Base-by-base conservation (phyloP, 1,140 invertebrate species). In the Anastrepha obliqua region DNA sequence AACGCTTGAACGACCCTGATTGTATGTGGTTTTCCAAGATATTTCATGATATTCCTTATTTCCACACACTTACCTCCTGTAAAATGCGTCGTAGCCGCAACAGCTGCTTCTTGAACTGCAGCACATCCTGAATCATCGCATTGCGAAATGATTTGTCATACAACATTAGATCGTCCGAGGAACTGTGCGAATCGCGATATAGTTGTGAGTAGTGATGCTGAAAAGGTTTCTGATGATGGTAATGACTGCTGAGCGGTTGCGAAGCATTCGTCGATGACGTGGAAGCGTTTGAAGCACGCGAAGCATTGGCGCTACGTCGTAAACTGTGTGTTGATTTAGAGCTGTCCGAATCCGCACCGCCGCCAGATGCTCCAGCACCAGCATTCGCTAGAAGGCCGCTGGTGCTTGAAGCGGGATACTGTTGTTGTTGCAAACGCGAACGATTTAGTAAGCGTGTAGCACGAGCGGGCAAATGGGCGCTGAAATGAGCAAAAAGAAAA, bases 31-130 rank as follows among this genome's bases (percentile, higher is more conserved):
- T 8, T 55, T 55, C 51, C 2, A 2, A 55, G 29, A 3, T 55
- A 55, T 11, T 29, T 55, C 51, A 55, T 55, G 29, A 29, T 29
- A 29, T 29, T 29, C 29, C 29, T 0, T 29, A 29, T 29, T 29
- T 29, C 29, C 29, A 29, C 29, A 3, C 15, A 89, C 91, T 78
- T 91, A 95, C 95, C 94, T 96, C 95, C 94, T 96, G 95, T 89
- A 96, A 94, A 67, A 96, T 94, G 88, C 95, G 94, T 89, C 95
- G 95, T 11, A 96, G 93, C 90, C 95, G 94, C 86, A 96, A 91
- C 81, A 96, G 94, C 94, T 96, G 95, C 87, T 95, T 96, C 93
- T 96, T 96, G 59, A 96, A 95, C 85, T 94, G 94, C 90, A 95
- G 94, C 87, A 96, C 94, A 92, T 96, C 96, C 93, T 96, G 96